Percentiles rank a stretch among this genome's conserved stretches.
phyloP scores from a whole-genome alignment of 2,888 invertebrate species.

The Chelonus formosanus region DNA sequence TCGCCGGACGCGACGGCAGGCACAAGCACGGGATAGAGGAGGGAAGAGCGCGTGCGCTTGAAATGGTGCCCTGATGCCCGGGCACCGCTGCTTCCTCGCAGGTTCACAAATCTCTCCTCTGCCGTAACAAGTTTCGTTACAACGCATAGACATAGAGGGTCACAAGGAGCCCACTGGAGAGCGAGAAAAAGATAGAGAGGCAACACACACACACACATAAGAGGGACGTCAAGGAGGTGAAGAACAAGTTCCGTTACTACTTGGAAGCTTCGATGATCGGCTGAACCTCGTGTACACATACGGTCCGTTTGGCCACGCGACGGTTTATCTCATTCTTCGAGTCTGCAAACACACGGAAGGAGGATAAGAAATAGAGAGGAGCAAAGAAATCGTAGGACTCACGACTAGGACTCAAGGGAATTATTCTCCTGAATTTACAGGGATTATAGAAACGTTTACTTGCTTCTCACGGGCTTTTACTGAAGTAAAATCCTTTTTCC shows the following conservation, averaged over 20 bases:
- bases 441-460: conserved; percentile 31
- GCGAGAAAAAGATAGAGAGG: conserved; percentile 19
- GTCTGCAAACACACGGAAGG: neutral
- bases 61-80: conserved; percentile 61
- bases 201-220: neutral
- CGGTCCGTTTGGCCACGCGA: too few species aligned
- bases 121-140: conserved; percentile 49
- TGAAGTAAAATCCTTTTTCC: conserved; percentile 30
- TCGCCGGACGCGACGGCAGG: conserved; percentile 32
- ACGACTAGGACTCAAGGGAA: conserved; percentile 20
- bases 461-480: conserved; percentile 25
- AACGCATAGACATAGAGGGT: conserved; percentile 42
- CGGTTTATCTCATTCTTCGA: neutral
- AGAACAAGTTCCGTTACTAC: too few species aligned
- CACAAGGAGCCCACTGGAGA: conserved; percentile 24
- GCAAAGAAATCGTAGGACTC: neutral
- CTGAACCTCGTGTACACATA: too few species aligned
- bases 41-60: conserved; percentile 41
- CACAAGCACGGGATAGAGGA: conserved; percentile 26
- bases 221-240: conserved; percentile 1
- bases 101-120: conserved; percentile 44
- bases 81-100: conserved; percentile 48
- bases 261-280: too few species aligned
- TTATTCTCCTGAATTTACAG: conserved; percentile 30
- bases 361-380: conserved; percentile 6